phyloP scores from a whole-genome alignment of 1,140 invertebrate genomes.

The Steinernema feltiae region DNA sequence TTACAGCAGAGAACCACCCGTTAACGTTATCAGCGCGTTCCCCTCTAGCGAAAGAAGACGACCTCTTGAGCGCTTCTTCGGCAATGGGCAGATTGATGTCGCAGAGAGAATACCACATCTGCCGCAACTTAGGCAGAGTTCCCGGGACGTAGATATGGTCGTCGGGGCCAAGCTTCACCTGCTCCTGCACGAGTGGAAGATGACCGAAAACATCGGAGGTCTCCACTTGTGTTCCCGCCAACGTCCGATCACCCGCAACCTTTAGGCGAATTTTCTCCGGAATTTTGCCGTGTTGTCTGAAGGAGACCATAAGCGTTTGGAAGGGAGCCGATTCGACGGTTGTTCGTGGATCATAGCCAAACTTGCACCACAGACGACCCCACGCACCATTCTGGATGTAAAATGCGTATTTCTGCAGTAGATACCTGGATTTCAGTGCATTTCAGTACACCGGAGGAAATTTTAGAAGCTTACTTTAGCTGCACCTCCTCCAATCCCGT shows the following conservation, averaged over 20 bases:
- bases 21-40: conserved; percentile 21
- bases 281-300: conserved; percentile 46
- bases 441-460: neutral
- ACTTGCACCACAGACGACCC: conserved; percentile 56
- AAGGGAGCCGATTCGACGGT: conserved; percentile 43
- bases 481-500: conserved; percentile 47
- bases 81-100: conserved; percentile 49
- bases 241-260: conserved; percentile 38
- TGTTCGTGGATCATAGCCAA: conserved; percentile 56
- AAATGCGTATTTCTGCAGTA: conserved; percentile 56
- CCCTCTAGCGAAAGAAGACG: conserved; percentile 17
- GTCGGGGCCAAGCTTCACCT: conserved; percentile 18
- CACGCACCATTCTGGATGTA: conserved; percentile 56
- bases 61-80: conserved; percentile 33
- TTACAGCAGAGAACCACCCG: conserved; percentile 50
- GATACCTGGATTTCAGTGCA: conserved; percentile 34
- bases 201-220: neutral
- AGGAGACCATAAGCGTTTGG: conserved; percentile 57
- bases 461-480: conserved; percentile 45
- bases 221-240: neutral
- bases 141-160: conserved; percentile 16
- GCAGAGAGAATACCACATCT: conserved; percentile 56
- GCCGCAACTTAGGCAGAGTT: conserved; percentile 41
- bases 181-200: neutral
- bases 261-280: conserved; percentile 50